Evolutionary conservation across 2,888 invertebrate genomes (phyloP).

Genomic region (Gasteruption jaculator): DNA sequence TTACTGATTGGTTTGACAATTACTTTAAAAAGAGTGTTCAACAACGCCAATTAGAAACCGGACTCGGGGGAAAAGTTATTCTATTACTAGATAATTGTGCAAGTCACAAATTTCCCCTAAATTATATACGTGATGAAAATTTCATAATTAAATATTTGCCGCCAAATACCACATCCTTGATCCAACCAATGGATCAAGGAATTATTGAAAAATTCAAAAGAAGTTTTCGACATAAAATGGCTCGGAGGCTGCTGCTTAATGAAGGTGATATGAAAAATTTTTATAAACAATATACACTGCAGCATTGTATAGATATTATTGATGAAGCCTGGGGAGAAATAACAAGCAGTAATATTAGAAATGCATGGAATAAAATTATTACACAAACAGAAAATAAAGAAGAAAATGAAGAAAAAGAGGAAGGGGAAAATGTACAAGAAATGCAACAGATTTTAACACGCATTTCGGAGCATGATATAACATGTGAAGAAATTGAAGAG

Average conservation of each 20-base stretch:
- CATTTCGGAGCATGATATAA: too few species aligned
- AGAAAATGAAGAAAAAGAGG: too few species aligned
- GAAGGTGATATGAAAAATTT: slow-evolving; percentile 18
- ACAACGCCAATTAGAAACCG: slow-evolving; percentile 10
- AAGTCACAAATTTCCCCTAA: slow-evolving; percentile 10
- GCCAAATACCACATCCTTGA: slow-evolving; percentile 25
- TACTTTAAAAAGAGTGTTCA: slow-evolving; percentile 24
- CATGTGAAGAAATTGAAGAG: too few species aligned
- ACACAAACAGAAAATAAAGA: too few species aligned
- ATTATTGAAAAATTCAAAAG: slow-evolving; percentile 28
- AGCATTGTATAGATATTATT: slow-evolving; percentile 24
- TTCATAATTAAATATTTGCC: slow-evolving; percentile 25
- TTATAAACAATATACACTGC: slow-evolving; percentile 21
- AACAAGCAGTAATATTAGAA: slow-evolving; percentile 16
- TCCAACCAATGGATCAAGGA: slow-evolving; percentile 34
- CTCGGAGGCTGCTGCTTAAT: slow-evolving; percentile 18
- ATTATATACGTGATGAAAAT: slow-evolving; percentile 12
- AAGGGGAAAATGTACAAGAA: too few species aligned
- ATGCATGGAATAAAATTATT: slow-evolving; percentile 26
- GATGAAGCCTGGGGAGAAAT: slow-evolving; percentile 25
- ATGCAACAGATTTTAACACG: too few species aligned
- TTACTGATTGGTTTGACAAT: slow-evolving; percentile 26
- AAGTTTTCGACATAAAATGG: slow-evolving; percentile 21
- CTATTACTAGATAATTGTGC: slow-evolving; percentile 25
- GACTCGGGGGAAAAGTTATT: slow-evolving; percentile 17